phyloP scores from a whole-genome alignment of 2,113 vertebrate genomes.

The Lamprologus ornatipinnis region DNA sequence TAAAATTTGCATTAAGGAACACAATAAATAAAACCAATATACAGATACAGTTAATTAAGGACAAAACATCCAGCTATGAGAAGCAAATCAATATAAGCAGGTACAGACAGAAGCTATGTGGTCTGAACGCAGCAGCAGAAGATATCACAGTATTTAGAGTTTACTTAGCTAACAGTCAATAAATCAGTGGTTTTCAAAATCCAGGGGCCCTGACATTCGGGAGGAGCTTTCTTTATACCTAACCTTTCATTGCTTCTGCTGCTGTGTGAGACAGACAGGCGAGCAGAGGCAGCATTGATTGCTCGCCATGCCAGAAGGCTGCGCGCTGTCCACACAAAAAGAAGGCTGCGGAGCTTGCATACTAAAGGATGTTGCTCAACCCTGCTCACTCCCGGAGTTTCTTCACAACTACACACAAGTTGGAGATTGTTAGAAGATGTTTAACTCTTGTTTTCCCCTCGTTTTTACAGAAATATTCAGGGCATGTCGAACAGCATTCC shows the following conservation, averaged over 20 bases:
- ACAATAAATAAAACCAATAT: not conserved
- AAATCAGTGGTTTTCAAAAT: not conserved
- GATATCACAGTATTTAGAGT: not conserved
- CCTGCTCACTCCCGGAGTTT: not conserved
- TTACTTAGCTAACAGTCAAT: not conserved
- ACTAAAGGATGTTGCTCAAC: not conserved
- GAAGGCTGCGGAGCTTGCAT: not conserved
- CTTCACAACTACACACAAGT: not conserved
- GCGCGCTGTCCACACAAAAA: not conserved
- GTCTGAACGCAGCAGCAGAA: not conserved
- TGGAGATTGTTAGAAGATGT: not conserved
- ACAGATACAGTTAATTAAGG: not conserved
- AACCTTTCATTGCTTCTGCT: not conserved
- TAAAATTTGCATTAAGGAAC: not conserved
- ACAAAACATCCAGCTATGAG: not conserved
- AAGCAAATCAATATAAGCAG: not conserved
- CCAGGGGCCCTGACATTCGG: not conserved
- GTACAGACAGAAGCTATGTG: not conserved
- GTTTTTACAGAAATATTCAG: not conserved
- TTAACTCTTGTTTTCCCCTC: not conserved
- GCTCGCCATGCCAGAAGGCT: not conserved
- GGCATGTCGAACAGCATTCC: not conserved
- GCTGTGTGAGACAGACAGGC: not conserved
- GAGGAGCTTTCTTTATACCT: not conserved
- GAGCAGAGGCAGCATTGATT: not conserved